These are phyloP conservation scores for Lucilia cuprina DNA, from an alignment of 1,140 invertebrate genomes.

Conservation along the genomic window DNA sequence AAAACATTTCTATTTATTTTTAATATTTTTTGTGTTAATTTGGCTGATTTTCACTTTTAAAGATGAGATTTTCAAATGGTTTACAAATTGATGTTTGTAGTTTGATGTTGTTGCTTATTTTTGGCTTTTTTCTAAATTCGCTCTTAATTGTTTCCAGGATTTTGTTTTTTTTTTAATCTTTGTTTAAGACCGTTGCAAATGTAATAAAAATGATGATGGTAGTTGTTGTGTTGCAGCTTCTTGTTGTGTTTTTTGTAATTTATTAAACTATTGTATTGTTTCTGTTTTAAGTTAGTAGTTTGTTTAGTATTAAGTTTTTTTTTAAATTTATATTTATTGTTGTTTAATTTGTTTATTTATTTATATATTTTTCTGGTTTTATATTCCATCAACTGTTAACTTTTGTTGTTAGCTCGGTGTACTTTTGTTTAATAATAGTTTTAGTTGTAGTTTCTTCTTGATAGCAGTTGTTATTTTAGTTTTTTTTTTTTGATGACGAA, in stretches of 20 bases:
- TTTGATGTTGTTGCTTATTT: too few relatives aligned
- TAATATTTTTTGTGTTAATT: too few relatives aligned
- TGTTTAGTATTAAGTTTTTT: not conserved
- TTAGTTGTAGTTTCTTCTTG: not conserved
- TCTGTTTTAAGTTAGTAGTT: not conserved
- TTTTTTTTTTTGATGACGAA: not conserved
- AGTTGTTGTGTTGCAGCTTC: too few relatives aligned
- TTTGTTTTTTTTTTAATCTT: not conserved
- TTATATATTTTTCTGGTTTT: not conserved
- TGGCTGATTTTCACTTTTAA: too few relatives aligned
- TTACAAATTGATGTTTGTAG: too few relatives aligned
- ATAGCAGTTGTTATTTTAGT: conserved; percentile 13
- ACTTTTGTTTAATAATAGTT: conserved; percentile 21
- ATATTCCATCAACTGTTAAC: conserved; percentile 19
- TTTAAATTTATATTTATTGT: not conserved
- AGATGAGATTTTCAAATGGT: too few relatives aligned
- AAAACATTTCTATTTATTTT: too few relatives aligned
- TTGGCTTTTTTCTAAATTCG: not conserved
- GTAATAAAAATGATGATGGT: too few relatives aligned
- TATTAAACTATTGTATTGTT: too few relatives aligned
- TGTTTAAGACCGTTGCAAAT: too few relatives aligned
- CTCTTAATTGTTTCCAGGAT: not conserved
- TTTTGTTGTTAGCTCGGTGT: conserved; percentile 27
- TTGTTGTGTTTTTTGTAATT: too few relatives aligned
- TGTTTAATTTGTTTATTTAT: not conserved